Evolutionary conservation across 2,888 invertebrate genomes (phyloP).

Genomic region (Amaurobius ferox): DNA sequence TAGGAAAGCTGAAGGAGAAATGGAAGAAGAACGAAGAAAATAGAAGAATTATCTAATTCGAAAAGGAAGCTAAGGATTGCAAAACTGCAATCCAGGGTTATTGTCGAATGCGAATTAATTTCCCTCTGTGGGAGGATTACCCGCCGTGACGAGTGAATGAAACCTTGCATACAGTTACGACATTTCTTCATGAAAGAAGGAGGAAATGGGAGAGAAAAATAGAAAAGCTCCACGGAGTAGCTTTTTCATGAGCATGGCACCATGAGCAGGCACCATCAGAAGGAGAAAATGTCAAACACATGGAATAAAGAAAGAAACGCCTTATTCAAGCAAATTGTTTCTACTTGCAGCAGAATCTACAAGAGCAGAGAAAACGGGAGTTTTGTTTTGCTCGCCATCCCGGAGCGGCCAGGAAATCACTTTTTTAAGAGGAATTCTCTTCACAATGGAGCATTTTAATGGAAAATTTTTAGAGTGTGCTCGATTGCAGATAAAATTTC

Average conservation of each 20-base stretch:
- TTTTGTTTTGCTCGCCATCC: slow-evolving; percentile 17
- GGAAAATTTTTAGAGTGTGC: not conserved
- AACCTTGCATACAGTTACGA: no score
- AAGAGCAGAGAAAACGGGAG: not conserved
- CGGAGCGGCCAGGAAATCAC: not conserved
- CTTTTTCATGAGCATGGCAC: slow-evolving; percentile 5
- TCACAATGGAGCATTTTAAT: not conserved
- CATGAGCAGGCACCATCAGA: not conserved
- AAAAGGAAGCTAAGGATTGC: no score
- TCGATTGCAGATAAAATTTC: not conserved
- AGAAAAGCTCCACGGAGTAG: not conserved
- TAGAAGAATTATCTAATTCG: no score
- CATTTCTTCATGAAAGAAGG: no score
- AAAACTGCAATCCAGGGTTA: no score
- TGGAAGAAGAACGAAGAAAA: no score
- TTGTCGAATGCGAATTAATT: no score
- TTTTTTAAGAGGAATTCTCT: not conserved
- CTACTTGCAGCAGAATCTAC: slow-evolving; percentile 12
- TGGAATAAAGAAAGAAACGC: slow-evolving; percentile 3
- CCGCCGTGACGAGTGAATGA: no score
- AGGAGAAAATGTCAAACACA: slow-evolving; percentile 21
- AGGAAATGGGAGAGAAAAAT: not conserved
- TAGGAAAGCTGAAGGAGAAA: no score
- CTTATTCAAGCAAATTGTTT: slow-evolving; percentile 41
- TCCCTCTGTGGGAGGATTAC: no score